Evolutionary conservation across 2,797 vertebrate species (phyloP).

Genomic region (Ceryle rudis): DNA sequence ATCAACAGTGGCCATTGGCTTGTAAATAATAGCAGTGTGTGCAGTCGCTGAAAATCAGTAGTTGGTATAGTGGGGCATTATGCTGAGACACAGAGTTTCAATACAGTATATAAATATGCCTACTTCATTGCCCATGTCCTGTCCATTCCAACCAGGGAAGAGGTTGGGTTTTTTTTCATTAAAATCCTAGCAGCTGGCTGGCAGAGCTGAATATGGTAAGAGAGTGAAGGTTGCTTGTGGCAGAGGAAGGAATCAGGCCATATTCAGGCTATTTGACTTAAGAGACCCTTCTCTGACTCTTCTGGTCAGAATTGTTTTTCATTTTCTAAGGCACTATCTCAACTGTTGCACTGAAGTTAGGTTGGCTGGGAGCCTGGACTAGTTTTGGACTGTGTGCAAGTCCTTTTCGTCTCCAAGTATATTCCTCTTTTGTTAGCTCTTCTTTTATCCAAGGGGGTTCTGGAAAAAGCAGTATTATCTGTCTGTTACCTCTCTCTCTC

Average conservation of each 20-base stretch:
- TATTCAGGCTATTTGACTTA: not conserved
- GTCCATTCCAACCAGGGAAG: not conserved
- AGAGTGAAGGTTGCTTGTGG: not conserved
- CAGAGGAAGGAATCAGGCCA: not conserved
- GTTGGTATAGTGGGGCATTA: not conserved
- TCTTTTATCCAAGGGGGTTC: not conserved
- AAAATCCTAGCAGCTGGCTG: not conserved
- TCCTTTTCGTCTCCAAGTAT: not conserved
- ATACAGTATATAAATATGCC: not conserved
- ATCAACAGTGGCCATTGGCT: rapidly evolving
- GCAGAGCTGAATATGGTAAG: not conserved
- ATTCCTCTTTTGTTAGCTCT: not conserved
- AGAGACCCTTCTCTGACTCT: not conserved
- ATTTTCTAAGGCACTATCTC: not conserved
- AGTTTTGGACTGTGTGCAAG: not conserved
- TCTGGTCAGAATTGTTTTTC: not conserved
- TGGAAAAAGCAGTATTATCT: not conserved
- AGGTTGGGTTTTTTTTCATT: not conserved
- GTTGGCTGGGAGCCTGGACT: constrained; percentile 12
- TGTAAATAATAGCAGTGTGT: not conserved
- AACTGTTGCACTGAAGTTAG: not conserved
- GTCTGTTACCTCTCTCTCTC: not conserved
- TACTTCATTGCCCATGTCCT: not conserved
- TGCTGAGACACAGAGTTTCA: not conserved
- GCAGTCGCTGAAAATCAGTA: not conserved